phyloP scores from a whole-genome alignment of 2,113 vertebrate species.

The Zosterops lateralis region DNA sequence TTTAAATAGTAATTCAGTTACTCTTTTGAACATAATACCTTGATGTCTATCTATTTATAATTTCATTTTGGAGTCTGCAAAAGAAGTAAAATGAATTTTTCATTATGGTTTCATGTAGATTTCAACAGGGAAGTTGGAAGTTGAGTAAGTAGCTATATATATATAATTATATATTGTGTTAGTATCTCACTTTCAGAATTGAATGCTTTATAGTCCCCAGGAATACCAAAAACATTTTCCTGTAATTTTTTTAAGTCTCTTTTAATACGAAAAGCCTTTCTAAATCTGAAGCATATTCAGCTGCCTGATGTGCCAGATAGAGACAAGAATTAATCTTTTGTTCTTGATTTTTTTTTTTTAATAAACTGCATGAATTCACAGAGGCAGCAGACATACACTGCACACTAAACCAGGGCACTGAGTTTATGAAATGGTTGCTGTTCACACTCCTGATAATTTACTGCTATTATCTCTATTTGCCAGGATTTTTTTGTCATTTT shows the following conservation, averaged over 20 bases:
- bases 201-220: not conserved
- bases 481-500: slow-evolving; percentile 1
- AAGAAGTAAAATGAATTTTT: not conserved
- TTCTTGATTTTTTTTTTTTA: not conserved
- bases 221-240: not conserved
- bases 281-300: not conserved
- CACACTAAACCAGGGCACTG: not conserved
- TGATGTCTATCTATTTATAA: not conserved
- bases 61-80: not conserved
- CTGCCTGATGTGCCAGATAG: not conserved
- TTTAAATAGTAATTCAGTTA: not conserved
- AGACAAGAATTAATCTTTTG: not conserved
- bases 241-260: not conserved
- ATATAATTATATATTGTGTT: not conserved
- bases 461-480: not conserved
- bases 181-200: not conserved
- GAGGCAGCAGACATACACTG: not conserved
- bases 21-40: not conserved
- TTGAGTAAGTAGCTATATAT: not conserved
- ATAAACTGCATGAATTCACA: not conserved
- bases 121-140: not conserved
- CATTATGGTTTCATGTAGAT: not conserved
- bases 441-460: not conserved
- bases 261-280: not conserved
- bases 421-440: not conserved